phyloP scores from a whole-genome alignment of 2,797 vertebrate genomes.

The Poecilia gillii region DNA sequence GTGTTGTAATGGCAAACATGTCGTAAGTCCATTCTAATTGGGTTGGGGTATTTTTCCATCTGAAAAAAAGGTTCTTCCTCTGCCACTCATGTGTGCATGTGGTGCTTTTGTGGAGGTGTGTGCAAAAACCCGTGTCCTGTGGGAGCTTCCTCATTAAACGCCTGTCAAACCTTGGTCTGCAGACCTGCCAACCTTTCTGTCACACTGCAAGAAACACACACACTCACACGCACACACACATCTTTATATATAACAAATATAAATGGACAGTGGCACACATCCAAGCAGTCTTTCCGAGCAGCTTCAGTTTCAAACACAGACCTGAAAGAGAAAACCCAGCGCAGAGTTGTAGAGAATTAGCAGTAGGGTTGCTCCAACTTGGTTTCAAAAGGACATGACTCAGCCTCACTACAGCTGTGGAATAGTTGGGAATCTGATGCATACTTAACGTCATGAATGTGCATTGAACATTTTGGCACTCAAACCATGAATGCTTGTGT shows the following conservation, averaged over 20 bases:
- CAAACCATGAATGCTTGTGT: background rate
- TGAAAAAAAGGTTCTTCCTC: constrained; percentile 23
- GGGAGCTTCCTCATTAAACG: constrained; percentile 76
- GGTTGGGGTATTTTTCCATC: background rate
- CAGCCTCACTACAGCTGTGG: too few relatives aligned
- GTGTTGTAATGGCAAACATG: background rate
- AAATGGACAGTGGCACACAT: background rate
- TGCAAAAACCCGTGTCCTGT: constrained; percentile 68
- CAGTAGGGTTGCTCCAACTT: background rate
- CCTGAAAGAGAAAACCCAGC: constrained; percentile 8
- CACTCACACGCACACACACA: constrained; percentile 24
- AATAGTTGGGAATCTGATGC: background rate
- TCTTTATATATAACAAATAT: background rate
- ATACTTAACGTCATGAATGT: background rate
- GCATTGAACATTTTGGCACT: background rate
- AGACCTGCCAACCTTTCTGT: constrained; percentile 61
- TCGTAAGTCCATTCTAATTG: background rate
- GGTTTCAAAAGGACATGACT: background rate
- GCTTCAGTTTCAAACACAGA: constrained; percentile 17
- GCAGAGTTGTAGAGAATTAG: constrained; percentile 8
- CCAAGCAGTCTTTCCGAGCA: constrained; percentile 14
- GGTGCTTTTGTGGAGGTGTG: constrained; percentile 44
- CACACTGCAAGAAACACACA: constrained; percentile 47
- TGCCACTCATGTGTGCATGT: constrained; percentile 18
- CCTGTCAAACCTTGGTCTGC: constrained; percentile 75